Conservation (phyloP, 1,140 invertebrate genomes). For the Oppia nitens region DNA sequence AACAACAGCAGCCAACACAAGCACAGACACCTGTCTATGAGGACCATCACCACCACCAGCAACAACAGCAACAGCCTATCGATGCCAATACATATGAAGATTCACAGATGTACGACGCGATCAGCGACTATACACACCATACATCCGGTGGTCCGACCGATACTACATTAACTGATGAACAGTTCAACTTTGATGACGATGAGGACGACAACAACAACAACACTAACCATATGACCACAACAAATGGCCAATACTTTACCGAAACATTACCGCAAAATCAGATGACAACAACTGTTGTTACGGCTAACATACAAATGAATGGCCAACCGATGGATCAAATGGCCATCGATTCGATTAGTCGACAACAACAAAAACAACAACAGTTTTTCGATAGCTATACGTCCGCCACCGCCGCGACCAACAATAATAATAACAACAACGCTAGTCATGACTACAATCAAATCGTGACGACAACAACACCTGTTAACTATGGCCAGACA, state of each 20-base stretch:
- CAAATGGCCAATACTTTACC: background rate
- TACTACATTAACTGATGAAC: background rate
- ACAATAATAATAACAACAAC: no score
- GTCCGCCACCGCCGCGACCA: no score
- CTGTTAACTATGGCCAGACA: background rate
- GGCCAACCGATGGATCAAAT: background rate
- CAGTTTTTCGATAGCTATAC: background rate
- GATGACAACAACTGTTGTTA: background rate
- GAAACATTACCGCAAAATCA: background rate
- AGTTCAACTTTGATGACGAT: background rate
- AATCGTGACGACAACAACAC: background rate
- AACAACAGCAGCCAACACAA: slow-evolving; percentile 22
- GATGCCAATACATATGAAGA: slow-evolving; percentile 17
- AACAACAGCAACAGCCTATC: slow-evolving; percentile 18
- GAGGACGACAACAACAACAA: no score
- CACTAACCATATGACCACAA: no score
- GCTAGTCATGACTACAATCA: background rate
- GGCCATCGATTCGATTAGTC: background rate
- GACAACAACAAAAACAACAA: background rate
- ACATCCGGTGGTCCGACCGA: background rate
- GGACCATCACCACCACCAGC: slow-evolving; percentile 2
- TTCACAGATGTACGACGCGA: slow-evolving; percentile 12
- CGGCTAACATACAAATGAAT: background rate
- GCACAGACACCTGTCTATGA: background rate
- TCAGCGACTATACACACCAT: background rate